Evolutionary conservation across 2,888 invertebrate species (phyloP).

Genomic region (Crematogaster levior): DNA sequence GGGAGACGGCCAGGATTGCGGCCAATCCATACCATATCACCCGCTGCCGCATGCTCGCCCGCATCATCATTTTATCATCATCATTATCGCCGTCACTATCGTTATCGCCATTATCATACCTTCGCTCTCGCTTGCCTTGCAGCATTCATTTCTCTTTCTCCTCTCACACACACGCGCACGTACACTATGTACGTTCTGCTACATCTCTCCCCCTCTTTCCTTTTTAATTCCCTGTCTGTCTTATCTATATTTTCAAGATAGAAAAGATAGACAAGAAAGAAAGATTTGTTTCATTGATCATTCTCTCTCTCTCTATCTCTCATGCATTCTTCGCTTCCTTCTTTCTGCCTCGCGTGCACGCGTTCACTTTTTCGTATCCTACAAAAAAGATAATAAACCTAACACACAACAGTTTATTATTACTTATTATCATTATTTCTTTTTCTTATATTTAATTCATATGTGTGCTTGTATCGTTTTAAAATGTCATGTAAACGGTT

Average conservation of each 20-base stretch:
- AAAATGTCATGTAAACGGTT: slow-evolving; percentile 68
- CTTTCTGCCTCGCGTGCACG: slow-evolving; percentile 33
- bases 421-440: slow-evolving; percentile 75
- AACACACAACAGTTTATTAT: slow-evolving; percentile 79
- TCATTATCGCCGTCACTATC: not conserved
- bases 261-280: too few relatives aligned
- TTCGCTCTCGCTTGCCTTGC: slow-evolving; percentile 21
- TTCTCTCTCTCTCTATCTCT: not conserved
- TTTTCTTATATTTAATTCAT: slow-evolving; percentile 74
- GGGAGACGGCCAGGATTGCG: slow-evolving; percentile 70
- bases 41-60: slow-evolving; percentile 74
- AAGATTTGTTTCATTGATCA: not conserved
- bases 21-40: slow-evolving; percentile 70
- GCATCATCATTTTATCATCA: slow-evolving; percentile 49
- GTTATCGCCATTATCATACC: slow-evolving; percentile 36
- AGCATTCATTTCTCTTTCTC: slow-evolving; percentile 1
- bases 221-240: not conserved
- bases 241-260: too few relatives aligned
- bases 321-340: slow-evolving; percentile 1
- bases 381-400: slow-evolving; percentile 76
- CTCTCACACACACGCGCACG: not conserved
- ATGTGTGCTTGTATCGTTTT: slow-evolving; percentile 60
- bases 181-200: not conserved
- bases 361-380: slow-evolving; percentile 70
- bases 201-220: slow-evolving; percentile 26